Evolutionary conservation across 2,888 invertebrate genomes (phyloP), one percentile per base, ranked within the genome.

Genomic region (Boloria euphrosyne): DNA sequence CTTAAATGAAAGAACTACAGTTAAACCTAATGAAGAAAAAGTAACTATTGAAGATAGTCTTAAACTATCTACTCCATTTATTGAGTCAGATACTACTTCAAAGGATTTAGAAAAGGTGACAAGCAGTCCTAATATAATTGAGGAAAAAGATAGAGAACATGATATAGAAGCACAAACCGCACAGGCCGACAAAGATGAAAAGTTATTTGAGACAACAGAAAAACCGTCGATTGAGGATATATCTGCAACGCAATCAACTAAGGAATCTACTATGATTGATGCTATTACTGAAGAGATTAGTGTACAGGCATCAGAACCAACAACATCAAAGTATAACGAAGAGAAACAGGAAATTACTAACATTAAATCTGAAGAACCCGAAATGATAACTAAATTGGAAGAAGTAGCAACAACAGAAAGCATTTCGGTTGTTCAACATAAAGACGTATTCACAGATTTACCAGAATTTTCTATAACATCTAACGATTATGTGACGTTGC

Each of bases 181-280:
- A 5, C 13, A 18, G 16, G 18, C 44, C 5, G 2, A 31, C 10
- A n/a, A 17, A 10, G 58, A 59, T 53, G 50, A 59, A 18, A n/a
- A 68, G 46, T 0, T 13, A 47, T 44, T 38, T 31, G 18, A 53
- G 43, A 58, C 17, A n/a, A 62, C 65, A 50, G 62, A 66, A 62
- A 53, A 51, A 49, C 17, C 61, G 31, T 13, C 27, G 14, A 17
- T 16, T 7, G 55, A 46, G n/a, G 59, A 59, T 44, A 7, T 13
- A 46, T 7, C 22, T 50, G 53, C 58, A 14, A 27, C 58, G 2
- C 44, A 50, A 52, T 31, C 27, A 49, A 58, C 47, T 5, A 17
- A 65, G 43, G 46, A 65, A 59, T 52, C 58, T 51, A 13, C 14
- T 46, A 31, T 6, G 10, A 16, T 16, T n/a, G 65, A 65, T 14